A percentile compares a stretch with the other conserved stretches of the same genome.
These are phyloP conservation scores for Tenualosa thibaudeaui DNA, from an alignment of 2,797 vertebrate genomes.

Conservation along the genomic window DNA sequence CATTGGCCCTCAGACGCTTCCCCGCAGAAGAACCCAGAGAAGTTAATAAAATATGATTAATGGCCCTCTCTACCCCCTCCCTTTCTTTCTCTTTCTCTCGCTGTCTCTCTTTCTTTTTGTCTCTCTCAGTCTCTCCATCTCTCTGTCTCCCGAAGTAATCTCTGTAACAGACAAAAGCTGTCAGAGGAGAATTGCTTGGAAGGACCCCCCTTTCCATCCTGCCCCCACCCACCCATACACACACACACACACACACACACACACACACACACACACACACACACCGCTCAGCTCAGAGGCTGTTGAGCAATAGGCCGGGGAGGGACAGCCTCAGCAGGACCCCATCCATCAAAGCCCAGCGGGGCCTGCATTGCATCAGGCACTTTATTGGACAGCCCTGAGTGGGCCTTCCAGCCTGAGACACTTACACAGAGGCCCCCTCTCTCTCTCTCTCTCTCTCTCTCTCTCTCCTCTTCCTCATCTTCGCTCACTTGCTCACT, in stretches of 20 bases:
- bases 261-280: constrained; percentile 40
- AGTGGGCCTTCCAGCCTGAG: constrained; percentile 66
- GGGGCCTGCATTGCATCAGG: constrained; percentile 68
- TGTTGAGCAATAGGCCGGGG: constrained; percentile 64
- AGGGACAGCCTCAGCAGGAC: constrained; percentile 64
- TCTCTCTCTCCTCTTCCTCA: constrained; percentile 25
- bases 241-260: constrained; percentile 32
- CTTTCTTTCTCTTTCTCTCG: constrained; percentile 39
- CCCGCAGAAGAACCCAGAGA: constrained; percentile 47
- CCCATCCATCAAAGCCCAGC: constrained; percentile 65
- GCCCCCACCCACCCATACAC: constrained; percentile 35
- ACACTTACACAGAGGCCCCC: constrained; percentile 63
- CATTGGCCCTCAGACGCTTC: constrained; percentile 30
- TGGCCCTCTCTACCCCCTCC: constrained; percentile 40
- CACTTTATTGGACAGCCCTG: constrained; percentile 67
- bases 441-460: constrained; percentile 40
- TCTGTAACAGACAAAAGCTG: constrained; percentile 61
- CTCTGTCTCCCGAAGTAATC: constrained; percentile 53
- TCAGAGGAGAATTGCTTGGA: constrained; percentile 53
- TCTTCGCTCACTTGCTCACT: constrained; percentile 22
- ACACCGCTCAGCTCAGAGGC: constrained; percentile 37
- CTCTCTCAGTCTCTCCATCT: constrained; percentile 41
- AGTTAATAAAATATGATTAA: constrained; percentile 64
- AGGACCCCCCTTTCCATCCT: constrained; percentile 57
- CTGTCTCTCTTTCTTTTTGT: constrained; percentile 38